Conservation (phyloP, 2,888 invertebrate genomes). For the Tetanocera ferruginea region DNA sequence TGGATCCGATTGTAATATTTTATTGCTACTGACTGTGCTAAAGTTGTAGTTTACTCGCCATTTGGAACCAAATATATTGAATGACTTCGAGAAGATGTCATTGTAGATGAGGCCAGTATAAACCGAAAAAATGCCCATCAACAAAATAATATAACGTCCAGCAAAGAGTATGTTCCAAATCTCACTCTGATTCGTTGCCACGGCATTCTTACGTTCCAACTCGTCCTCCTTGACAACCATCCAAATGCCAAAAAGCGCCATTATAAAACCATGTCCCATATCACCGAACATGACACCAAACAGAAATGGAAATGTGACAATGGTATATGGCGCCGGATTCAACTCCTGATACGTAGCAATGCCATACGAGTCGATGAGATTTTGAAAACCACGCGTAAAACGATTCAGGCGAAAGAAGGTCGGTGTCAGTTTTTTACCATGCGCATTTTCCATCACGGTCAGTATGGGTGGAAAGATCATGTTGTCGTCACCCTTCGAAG, state of each 20-base stretch:
- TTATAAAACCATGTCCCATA: slow-evolving; percentile 88
- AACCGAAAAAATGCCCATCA: slow-evolving; percentile 97
- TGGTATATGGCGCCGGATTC: slow-evolving; percentile 91
- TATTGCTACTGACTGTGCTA: slow-evolving; percentile 69
- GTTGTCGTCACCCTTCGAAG: slow-evolving; percentile 77
- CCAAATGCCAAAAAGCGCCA: slow-evolving; percentile 83
- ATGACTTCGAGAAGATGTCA: slow-evolving; percentile 92
- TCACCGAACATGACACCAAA: slow-evolving; percentile 98
- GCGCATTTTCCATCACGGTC: slow-evolving; percentile 72
- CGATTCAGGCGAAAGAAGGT: slow-evolving; percentile 92
- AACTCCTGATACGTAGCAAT: slow-evolving; percentile 93
- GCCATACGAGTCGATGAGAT: slow-evolving; percentile 91
- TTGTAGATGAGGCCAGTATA: slow-evolving; percentile 98
- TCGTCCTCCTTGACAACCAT: slow-evolving; percentile 86
- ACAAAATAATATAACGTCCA: slow-evolving; percentile 94
- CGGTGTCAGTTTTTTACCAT: slow-evolving; percentile 77
- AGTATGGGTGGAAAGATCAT: slow-evolving; percentile 82
- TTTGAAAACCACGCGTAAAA: slow-evolving; percentile 86
- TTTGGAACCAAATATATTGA: slow-evolving; percentile 91
- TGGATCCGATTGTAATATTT: slow-evolving; percentile 75
- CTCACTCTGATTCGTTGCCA: slow-evolving; percentile 77
- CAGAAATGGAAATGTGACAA: slow-evolving; percentile 93
- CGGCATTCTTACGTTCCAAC: slow-evolving; percentile 72
- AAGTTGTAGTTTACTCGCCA: slow-evolving; percentile 78
- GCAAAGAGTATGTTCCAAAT: slow-evolving; percentile 97